Conservation (phyloP, 1,140 invertebrate species). For the Diuraphis noxia region DNA sequence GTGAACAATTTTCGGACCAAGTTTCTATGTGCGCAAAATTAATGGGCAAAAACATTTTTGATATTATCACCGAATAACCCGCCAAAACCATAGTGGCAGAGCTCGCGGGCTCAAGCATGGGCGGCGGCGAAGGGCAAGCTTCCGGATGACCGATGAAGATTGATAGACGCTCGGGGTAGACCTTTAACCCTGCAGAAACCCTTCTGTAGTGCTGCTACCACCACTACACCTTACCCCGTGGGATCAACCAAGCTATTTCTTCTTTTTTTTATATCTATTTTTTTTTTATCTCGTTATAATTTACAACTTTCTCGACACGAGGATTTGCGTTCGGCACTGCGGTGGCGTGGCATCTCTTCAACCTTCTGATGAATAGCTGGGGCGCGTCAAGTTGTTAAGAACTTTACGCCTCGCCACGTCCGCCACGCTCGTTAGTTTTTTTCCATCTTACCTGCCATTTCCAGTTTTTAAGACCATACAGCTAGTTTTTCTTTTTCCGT, state of each 20-base stretch:
- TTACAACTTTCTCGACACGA: conserved; percentile 41
- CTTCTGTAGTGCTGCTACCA: background rate
- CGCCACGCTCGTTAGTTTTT: background rate
- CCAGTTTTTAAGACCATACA: conserved; percentile 26
- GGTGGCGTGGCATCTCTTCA: background rate
- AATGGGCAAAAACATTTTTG: conserved; percentile 47
- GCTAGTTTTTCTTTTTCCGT: background rate
- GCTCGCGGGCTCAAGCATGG: background rate
- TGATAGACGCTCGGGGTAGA: conserved; percentile 39
- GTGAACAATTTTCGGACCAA: background rate
- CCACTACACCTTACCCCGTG: background rate
- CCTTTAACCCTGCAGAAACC: conserved; percentile 23
- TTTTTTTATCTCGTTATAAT: conserved; percentile 50
- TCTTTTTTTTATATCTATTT: background rate
- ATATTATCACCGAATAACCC: conserved; percentile 41
- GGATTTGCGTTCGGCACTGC: conserved; percentile 32
- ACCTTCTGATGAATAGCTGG: background rate
- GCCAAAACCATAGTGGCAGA: background rate
- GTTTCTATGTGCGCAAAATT: background rate
- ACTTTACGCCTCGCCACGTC: background rate
- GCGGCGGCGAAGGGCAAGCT: too few species aligned
- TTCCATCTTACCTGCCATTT: conserved; percentile 13
- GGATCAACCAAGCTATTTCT: background rate
- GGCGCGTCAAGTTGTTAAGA: background rate
- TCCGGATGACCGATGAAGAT: conserved; percentile 39